Evolutionary conservation across 2,113 vertebrate genomes (phyloP), one percentile per base, ranked within the genome.

Genomic region (Notarius quadriscutis): DNA sequence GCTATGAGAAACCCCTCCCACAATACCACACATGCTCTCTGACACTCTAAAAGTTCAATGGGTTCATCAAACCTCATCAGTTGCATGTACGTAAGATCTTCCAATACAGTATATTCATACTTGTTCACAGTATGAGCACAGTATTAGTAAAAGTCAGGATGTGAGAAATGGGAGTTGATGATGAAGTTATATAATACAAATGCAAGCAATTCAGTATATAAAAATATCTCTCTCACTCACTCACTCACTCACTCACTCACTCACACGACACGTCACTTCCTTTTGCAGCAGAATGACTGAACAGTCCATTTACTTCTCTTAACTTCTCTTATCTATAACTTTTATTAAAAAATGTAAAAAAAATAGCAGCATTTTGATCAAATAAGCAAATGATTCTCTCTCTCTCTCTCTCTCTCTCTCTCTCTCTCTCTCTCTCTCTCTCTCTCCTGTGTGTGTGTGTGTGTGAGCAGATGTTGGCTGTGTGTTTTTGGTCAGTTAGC

Each of bases 21-120:
- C 81, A 89, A 90, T 81, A 94, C 89, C 90, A 85, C 6, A 92
- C 88, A 91, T 91, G 84, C 83, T 90, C 78, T 84, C 58, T 69
- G 34, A 27, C 57, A 79, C 17, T 8, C 22, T 88, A 62, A 78
- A 77, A 84, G 81, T 69, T 85, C 83, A 84, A 34, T 72, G 79
- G 51, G 86, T 89, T 82, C 30, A 84, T 69, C 67, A 72, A 58
- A 51, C n/a, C n/a, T 65, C 22, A 41, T 50, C 48, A 65, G 74
- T 41, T 84, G 25, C 51, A 41, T 58, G 57, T 18, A 72, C 18
- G 15, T 80, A 10, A 20, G 7, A 50, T 48, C 83, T n/a, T 74
- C 34, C 15, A 75, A 48, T 75, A 51, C 5, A 34, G 14, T 51
- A 67, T 67, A 15, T 58, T 75, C 7, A 17, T 12, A 41, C 71